Evolutionary conservation across 2,888 invertebrate genomes (phyloP).

Genomic region (Loripinus fragilis): DNA sequence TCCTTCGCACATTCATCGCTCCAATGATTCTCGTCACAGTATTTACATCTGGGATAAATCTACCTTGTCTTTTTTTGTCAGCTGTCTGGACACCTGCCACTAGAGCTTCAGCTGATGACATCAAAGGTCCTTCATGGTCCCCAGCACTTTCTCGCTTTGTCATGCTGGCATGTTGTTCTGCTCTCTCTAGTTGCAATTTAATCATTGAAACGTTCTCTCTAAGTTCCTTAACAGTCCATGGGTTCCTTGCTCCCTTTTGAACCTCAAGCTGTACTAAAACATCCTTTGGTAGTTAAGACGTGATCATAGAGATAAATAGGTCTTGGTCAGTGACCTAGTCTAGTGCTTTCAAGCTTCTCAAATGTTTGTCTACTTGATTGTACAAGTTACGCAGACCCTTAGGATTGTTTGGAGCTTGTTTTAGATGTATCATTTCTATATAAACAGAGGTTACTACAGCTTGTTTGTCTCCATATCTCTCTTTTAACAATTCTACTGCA

Average conservation of each 20-base stretch:
- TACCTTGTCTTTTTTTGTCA: neutral
- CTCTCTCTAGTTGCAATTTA: neutral
- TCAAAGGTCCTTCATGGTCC: neutral
- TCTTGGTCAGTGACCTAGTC: constrained; percentile 4
- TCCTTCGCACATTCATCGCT: neutral
- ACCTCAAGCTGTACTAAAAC: too few species aligned
- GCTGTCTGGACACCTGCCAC: too few species aligned
- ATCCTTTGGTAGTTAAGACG: too few species aligned
- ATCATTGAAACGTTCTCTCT: neutral
- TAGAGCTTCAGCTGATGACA: constrained; percentile 2
- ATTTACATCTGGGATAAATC: neutral
- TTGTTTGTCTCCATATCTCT: too few species aligned
- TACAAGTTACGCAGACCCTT: constrained; percentile 1
- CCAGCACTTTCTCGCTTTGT: neutral
- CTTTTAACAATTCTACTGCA: too few species aligned
- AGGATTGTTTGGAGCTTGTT: constrained; percentile 12
- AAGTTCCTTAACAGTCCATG: too few species aligned
- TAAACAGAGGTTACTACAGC: neutral
- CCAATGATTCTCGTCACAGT: too few species aligned
- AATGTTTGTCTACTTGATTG: too few species aligned
- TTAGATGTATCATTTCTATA: neutral
- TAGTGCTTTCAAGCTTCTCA: constrained; percentile 2
- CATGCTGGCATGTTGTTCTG: neutral
- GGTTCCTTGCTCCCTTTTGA: too few species aligned
- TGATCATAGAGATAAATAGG: too few species aligned